A percentile compares a stretch with the other conserved stretches of the same genome.
Evolutionary conservation across 2,888 invertebrate genomes (phyloP).

Genomic region (Dasysyrphus tricinctus): DNA sequence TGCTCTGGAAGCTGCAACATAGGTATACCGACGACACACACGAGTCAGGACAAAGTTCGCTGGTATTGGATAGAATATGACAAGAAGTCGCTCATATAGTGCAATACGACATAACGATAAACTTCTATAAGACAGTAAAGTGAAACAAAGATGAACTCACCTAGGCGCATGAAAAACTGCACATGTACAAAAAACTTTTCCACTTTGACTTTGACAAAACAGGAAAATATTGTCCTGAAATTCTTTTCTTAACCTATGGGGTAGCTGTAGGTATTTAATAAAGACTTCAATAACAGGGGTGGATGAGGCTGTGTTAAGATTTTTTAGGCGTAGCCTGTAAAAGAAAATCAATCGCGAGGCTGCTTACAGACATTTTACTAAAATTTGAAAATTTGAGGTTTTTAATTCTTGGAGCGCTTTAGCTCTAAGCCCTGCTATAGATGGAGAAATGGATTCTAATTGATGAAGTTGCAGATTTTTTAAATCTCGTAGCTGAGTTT

Average conservation of each 20-base stretch:
- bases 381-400: too few relatives aligned
- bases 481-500: too few relatives aligned
- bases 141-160: slow-evolving; percentile 69
- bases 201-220: slow-evolving; percentile 73
- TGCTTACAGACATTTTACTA: too few relatives aligned
- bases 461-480: too few relatives aligned
- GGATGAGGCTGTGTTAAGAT: background rate
- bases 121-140: slow-evolving; percentile 58
- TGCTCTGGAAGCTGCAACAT: background rate
- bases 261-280: background rate
- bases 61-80: slow-evolving; percentile 20
- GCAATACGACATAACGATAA: slow-evolving; percentile 72
- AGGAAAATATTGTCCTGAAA: slow-evolving; percentile 67
- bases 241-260: slow-evolving; percentile 41
- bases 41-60: slow-evolving; percentile 55
- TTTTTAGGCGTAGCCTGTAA: background rate
- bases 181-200: slow-evolving; percentile 63
- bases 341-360: background rate
- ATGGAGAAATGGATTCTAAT: too few relatives aligned
- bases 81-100: slow-evolving; percentile 51
- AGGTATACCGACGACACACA: background rate
- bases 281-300: background rate
- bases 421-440: too few relatives aligned
- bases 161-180: slow-evolving; percentile 72
- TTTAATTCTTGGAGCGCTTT: too few relatives aligned